Evolutionary conservation across 2,113 vertebrate species (phyloP), one percentile per base, ranked within the genome.

Genomic region (Glaucidium brasilianum): DNA sequence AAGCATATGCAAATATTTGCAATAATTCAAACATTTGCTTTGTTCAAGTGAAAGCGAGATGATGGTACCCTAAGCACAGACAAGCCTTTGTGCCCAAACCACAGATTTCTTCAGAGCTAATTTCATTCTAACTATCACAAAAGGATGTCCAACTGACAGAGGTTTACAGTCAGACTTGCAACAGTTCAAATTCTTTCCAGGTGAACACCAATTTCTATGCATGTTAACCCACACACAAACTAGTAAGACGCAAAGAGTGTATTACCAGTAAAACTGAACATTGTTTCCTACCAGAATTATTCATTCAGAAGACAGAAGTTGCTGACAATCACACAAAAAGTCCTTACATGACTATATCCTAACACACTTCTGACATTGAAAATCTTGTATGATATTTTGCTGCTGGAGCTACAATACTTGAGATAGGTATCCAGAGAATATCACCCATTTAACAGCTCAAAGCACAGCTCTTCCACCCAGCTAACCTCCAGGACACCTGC

Each of bases 161-260:
- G 27, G 15, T 23, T 86, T 92, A 35, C 8, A 58, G 29, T 55
- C 50, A 88, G 50, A 85, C 29, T 52, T 10, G 6, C 5, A 43
- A 6, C 9, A 78, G 41, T 79, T 73, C 63, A 88, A 73, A 76
- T 37, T 60, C 10, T 69, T 41, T 87, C 37, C 41, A 85, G 15
- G 6, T 29, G 26, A 92, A 73, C 12, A 43, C 3, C 0, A 0
- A 82, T 29, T 88, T 88, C 63, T 62, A 66, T 55, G 52, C 19
- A 50, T 2, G 5, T 17, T 56, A 90, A 85, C 6, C 73, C 4
- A 85, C 4, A 68, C 8, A 83, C 4, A 47, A 34, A 47, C 2
- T 41, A 9, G 0, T 22, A 68, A 75, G 32, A 73, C 0, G 5
- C 41, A 68, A 66, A 55, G 59, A 82, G 73, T 6, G 0, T 14